Evolutionary conservation across 1,140 invertebrate genomes (phyloP).

Genomic region (Stegodyphus mimosarum): DNA sequence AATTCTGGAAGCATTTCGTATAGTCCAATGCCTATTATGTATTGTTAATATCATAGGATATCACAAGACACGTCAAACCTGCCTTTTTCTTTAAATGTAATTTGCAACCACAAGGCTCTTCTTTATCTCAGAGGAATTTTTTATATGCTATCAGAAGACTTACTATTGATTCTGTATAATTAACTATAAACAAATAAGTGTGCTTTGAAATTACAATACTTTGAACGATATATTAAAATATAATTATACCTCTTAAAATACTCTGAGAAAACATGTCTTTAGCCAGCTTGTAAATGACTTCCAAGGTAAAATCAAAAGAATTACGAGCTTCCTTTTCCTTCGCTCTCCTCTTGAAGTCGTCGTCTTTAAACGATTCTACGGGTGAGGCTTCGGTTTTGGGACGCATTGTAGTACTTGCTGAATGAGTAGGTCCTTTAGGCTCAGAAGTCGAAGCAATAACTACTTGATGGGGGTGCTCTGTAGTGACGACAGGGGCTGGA

Average conservation of each 20-base stretch:
- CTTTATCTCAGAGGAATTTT: too few species aligned
- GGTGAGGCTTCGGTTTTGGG: constrained; percentile 5
- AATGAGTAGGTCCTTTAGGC: constrained; percentile 12
- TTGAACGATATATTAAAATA: not conserved
- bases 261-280: constrained; percentile 82
- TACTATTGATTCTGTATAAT: too few species aligned
- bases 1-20: too few species aligned
- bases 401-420: constrained; percentile 11
- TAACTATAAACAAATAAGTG: too few species aligned
- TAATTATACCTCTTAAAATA: constrained; percentile 71
- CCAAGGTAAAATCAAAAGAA: constrained; percentile 74
- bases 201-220: too few species aligned
- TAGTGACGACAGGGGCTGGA: constrained; percentile 14
- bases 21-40: too few species aligned
- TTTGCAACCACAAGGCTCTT: too few species aligned
- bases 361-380: constrained; percentile 14
- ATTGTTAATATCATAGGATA: too few species aligned
- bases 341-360: constrained; percentile 4
- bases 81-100: too few species aligned
- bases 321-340: not conserved
- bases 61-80: too few species aligned
- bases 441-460: constrained; percentile 40
- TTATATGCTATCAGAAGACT: too few species aligned
- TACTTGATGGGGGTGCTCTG: constrained; percentile 8
- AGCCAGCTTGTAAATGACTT: constrained; percentile 80